Conservation (phyloP, 2,888 invertebrate genomes). For the Lycophotia porphyrea region DNA sequence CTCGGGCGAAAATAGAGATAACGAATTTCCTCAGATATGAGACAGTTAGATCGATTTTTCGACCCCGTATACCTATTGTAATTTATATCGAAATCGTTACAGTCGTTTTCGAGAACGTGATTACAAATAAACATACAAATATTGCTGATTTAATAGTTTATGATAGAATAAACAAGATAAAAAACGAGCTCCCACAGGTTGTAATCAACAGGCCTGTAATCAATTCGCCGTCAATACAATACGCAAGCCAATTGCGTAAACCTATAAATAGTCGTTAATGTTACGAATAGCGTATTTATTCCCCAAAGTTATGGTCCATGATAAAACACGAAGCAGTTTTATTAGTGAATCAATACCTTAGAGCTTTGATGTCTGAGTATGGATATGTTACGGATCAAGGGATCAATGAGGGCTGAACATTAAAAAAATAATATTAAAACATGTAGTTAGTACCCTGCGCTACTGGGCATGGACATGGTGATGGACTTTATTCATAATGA, state of each 20-base stretch:
- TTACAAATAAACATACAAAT: background rate
- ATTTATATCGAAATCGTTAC: background rate
- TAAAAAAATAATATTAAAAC: background rate
- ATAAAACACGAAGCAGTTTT: slow-evolving; percentile 81
- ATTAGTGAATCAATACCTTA: slow-evolving; percentile 80
- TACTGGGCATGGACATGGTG: too few relatives aligned
- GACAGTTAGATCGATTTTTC: background rate
- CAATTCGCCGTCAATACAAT: slow-evolving; percentile 37
- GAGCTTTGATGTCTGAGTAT: slow-evolving; percentile 24
- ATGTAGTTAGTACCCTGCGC: too few relatives aligned
- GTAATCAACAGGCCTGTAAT: slow-evolving; percentile 45
- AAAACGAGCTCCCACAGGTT: slow-evolving; percentile 37
- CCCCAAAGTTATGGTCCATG: slow-evolving; percentile 82
- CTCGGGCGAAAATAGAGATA: background rate
- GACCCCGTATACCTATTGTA: background rate
- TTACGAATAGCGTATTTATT: slow-evolving; percentile 81
- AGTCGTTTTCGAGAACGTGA: background rate
- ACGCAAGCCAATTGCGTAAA: slow-evolving; percentile 50
- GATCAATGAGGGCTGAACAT: too few relatives aligned
- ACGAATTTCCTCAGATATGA: background rate
- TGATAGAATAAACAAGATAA: background rate
- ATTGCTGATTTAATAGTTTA: background rate
- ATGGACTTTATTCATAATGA: too few relatives aligned
- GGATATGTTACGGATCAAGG: background rate
- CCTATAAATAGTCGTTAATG: slow-evolving; percentile 78